Percentiles rank a stretch among this genome's conserved stretches.
Conservation (phyloP, 2,888 invertebrate genomes). For the Stenotaenia linearis region DNA sequence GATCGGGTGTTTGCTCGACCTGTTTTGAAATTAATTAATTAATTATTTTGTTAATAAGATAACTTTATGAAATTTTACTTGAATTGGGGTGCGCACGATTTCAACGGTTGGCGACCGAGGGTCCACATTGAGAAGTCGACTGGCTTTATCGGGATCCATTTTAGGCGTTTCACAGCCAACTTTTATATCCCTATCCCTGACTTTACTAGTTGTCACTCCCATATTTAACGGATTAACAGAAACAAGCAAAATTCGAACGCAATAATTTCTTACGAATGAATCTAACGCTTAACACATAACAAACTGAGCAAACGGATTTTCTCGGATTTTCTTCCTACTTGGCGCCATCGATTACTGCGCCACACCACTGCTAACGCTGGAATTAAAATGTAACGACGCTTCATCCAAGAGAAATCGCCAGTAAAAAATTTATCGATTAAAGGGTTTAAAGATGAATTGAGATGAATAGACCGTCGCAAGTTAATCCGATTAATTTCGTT, state of each 20-base stretch:
- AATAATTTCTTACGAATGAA: neutral
- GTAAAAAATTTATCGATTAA: neutral
- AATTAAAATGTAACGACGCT: neutral
- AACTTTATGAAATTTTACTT: neutral
- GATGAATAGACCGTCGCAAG: neutral
- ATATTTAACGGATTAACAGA: neutral
- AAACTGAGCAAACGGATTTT: neutral
- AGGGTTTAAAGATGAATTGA: neutral
- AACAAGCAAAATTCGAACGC: neutral
- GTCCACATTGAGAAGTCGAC: neutral
- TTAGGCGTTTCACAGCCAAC: neutral
- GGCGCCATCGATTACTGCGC: conserved; percentile 5
- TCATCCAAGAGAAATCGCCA: neutral
- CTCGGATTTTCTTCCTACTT: neutral
- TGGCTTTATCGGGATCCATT: neutral
- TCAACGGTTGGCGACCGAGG: neutral
- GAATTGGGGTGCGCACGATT: neutral
- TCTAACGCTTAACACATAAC: neutral
- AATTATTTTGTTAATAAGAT: neutral
- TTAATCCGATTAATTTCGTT: neutral
- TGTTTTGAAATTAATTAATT: neutral
- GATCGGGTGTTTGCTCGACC: neutral
- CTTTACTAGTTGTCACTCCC: conserved; percentile 7
- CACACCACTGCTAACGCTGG: neutral
- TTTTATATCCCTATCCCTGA: neutral